Evolutionary conservation across 2,888 invertebrate genomes (phyloP).

Genomic region (Panzeria rudis): DNA sequence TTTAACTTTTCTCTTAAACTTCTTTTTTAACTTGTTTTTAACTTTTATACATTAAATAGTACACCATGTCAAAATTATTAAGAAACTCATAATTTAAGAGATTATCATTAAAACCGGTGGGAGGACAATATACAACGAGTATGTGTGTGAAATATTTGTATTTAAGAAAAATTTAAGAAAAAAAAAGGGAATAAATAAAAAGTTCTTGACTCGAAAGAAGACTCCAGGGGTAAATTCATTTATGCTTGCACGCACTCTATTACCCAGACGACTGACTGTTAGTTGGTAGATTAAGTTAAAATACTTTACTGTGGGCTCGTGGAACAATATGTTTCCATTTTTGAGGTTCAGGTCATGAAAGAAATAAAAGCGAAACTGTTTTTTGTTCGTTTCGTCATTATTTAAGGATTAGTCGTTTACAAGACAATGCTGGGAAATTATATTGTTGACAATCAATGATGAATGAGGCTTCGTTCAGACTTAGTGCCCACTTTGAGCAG

Average conservation of each 20-base stretch:
- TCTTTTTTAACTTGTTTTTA: conserved; percentile 30
- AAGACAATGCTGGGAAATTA: conserved; percentile 55
- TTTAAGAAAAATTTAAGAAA: neutral
- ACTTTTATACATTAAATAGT: conserved; percentile 30
- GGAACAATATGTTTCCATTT: conserved; percentile 17
- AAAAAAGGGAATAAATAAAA: conserved; percentile 17
- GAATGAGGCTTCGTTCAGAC: neutral
- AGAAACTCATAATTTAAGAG: conserved; percentile 83
- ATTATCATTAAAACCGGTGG: conserved; percentile 84
- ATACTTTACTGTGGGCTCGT: conserved; percentile 33
- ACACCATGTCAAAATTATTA: conserved; percentile 81
- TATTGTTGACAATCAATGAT: conserved; percentile 60
- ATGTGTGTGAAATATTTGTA: neutral
- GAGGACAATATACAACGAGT: conserved; percentile 76
- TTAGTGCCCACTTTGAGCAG: neutral
- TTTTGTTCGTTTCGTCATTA: conserved; percentile 44
- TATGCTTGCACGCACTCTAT: conserved; percentile 13
- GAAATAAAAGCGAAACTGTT: conserved; percentile 31
- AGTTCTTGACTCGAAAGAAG: neutral
- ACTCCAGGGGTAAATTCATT: conserved; percentile 14
- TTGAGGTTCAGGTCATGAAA: conserved; percentile 10
- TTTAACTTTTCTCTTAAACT: conserved; percentile 5
- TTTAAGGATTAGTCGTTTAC: conserved; percentile 52
- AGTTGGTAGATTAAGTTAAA: conserved; percentile 56
- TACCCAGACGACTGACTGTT: conserved; percentile 5